phyloP scores from a whole-genome alignment of 2,797 vertebrate genomes.

The Sebastes reedi region DNA sequence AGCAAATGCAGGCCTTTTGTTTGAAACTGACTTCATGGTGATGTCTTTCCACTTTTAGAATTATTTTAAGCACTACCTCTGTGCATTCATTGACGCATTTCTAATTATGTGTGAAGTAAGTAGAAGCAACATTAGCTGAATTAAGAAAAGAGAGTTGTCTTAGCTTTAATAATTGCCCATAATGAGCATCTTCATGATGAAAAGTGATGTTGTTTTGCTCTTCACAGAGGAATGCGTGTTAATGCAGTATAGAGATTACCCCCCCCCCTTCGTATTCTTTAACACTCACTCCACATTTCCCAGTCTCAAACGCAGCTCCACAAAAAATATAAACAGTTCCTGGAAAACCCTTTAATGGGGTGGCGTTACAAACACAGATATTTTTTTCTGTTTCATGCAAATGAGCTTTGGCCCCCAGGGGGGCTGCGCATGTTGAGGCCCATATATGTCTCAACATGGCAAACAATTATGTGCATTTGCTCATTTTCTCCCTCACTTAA shows the following conservation, averaged over 20 bases:
- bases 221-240: conserved; percentile 20
- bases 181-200: conserved; percentile 17
- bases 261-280: not conserved
- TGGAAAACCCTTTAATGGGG: conserved; percentile 24
- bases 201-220: conserved; percentile 34
- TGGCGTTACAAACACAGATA: conserved; percentile 30
- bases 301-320: conserved; percentile 4
- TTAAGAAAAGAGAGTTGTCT: not conserved
- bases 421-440: conserved; percentile 15
- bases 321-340: conserved; percentile 39
- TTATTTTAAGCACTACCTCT: not conserved
- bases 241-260: conserved; percentile 8
- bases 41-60: not conserved
- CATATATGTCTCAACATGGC: conserved; percentile 36
- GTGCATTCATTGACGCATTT: not conserved
- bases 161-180: not conserved
- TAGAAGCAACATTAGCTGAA: not conserved
- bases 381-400: conserved; percentile 59
- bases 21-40: not conserved
- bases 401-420: conserved; percentile 53
- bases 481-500: conserved; percentile 72
- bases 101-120: not conserved
- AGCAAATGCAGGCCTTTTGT: not conserved
- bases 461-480: conserved; percentile 60
- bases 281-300: conserved; percentile 18